Percentiles rank a stretch among this genome's conserved stretches.
Evolutionary conservation across 1,140 invertebrate species (phyloP).

Genomic region (Oncopeltus fasciatus): DNA sequence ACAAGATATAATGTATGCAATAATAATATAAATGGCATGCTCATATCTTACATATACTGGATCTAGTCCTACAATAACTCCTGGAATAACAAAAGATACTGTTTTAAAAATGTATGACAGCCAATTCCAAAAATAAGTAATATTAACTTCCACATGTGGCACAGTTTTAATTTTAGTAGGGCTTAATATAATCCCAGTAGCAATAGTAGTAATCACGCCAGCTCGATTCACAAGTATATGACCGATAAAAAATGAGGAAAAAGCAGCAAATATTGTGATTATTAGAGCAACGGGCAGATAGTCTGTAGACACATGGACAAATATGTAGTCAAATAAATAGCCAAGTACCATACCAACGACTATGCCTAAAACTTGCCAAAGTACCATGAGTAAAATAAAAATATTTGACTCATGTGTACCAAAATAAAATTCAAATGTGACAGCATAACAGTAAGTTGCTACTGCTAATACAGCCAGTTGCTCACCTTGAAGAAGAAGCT

Average conservation of each 20-base stretch:
- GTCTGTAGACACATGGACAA: neutral
- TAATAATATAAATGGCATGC: too few relatives aligned
- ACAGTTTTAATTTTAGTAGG: too few relatives aligned
- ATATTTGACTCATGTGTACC: neutral
- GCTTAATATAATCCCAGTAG: too few relatives aligned
- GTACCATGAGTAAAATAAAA: neutral
- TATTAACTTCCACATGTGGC: too few relatives aligned
- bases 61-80: too few relatives aligned
- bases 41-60: too few relatives aligned
- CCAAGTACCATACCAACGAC: neutral
- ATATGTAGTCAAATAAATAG: neutral
- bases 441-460: neutral
- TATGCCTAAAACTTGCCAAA: neutral
- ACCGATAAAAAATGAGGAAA: neutral
- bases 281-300: neutral
- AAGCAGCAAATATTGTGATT: neutral
- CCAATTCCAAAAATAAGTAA: too few relatives aligned
- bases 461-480: neutral
- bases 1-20: too few relatives aligned
- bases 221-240: neutral
- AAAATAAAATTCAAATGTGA: neutral
- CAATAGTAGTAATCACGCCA: too few relatives aligned
- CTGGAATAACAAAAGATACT: too few relatives aligned
- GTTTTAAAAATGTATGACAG: too few relatives aligned
- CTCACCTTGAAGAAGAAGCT: neutral